These are phyloP conservation scores for Dendrolimus pini DNA, from an alignment of 2,888 invertebrate genomes.

Conservation along the genomic window DNA sequence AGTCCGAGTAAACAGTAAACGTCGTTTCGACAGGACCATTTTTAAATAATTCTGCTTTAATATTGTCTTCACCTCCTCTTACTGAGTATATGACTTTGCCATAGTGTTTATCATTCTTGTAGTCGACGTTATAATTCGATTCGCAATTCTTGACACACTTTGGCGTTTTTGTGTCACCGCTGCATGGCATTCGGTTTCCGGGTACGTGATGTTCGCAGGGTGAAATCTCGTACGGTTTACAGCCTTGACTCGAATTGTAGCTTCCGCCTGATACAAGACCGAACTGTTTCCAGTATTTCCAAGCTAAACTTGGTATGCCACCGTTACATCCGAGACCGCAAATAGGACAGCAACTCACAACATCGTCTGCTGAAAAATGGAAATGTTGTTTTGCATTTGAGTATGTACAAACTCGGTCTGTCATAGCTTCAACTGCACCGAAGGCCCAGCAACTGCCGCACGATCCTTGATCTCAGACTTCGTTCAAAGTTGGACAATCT, in stretches of 20 bases:
- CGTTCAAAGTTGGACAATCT: slow-evolving; percentile 88
- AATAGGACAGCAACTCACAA: slow-evolving; percentile 86
- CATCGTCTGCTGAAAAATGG: slow-evolving; percentile 90
- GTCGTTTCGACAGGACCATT: slow-evolving; percentile 94
- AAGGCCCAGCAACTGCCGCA: slow-evolving; percentile 98
- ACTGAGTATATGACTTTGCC: slow-evolving; percentile 82
- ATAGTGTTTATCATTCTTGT: slow-evolving; percentile 84
- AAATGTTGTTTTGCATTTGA: slow-evolving; percentile 83
- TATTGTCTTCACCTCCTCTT: slow-evolving; percentile 77
- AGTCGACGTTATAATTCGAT: slow-evolving; percentile 79
- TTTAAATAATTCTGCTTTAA: slow-evolving; percentile 87
- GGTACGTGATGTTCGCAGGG: slow-evolving; percentile 95
- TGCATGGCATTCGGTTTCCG: slow-evolving; percentile 84
- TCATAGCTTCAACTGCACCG: slow-evolving; percentile 94
- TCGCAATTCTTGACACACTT: slow-evolving; percentile 84
- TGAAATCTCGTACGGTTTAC: slow-evolving; percentile 89
- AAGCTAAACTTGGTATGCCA: slow-evolving; percentile 87
- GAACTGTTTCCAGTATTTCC: slow-evolving; percentile 89
- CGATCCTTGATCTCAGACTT: slow-evolving; percentile 90
- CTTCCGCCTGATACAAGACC: slow-evolving; percentile 94
- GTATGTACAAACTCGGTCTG: slow-evolving; percentile 90
- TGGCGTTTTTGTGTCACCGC: slow-evolving; percentile 83
- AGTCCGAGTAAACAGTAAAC: slow-evolving; percentile 91
- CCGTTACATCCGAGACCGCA: slow-evolving; percentile 92
- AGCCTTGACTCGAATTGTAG: slow-evolving; percentile 87